A percentile compares a stretch with the other conserved stretches of the same genome.
These are phyloP conservation scores for Harpagifer antarcticus DNA, from an alignment of 2,797 vertebrate genomes.

Conservation along the genomic window DNA sequence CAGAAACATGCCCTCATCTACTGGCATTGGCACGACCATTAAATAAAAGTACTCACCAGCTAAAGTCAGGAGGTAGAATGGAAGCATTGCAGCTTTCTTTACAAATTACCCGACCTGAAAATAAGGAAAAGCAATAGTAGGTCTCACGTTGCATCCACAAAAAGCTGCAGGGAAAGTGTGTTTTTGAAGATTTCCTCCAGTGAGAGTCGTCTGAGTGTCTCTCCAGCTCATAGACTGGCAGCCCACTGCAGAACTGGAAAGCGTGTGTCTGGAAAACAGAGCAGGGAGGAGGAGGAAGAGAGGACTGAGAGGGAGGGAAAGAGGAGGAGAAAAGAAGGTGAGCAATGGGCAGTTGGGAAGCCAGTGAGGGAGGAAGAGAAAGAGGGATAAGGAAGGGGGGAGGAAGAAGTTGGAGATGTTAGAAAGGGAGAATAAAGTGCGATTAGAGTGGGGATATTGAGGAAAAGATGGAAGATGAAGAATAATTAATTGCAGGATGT, in stretches of 20 bases:
- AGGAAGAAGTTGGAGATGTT: not conserved
- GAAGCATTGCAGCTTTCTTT: constrained; percentile 60
- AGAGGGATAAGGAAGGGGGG: not conserved
- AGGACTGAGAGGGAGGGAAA: not conserved
- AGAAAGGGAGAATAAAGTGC: not conserved
- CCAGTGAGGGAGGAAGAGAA: constrained; percentile 8
- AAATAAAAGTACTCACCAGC: constrained; percentile 71
- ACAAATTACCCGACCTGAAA: constrained; percentile 9
- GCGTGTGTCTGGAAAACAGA: constrained; percentile 35
- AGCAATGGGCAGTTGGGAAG: constrained; percentile 39
- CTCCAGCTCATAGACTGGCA: constrained; percentile 73
- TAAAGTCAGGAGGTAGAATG: constrained; percentile 66
- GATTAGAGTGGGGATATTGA: too few species aligned
- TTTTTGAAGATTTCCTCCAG: constrained; percentile 14
- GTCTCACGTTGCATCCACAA: constrained; percentile 21
- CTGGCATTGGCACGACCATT: constrained; percentile 21
- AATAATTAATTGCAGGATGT: not conserved
- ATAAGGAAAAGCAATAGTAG: constrained; percentile 9
- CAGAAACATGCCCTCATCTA: constrained; percentile 54
- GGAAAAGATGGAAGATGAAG: too few species aligned
- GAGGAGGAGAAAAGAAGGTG: constrained; percentile 45
- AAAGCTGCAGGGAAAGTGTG: constrained; percentile 30
- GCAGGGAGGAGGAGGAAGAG: constrained; percentile 26
- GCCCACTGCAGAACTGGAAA: constrained; percentile 63
- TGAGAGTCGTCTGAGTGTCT: constrained; percentile 63